phyloP scores from a whole-genome alignment of 2,797 vertebrate genomes.

The Urophycis tenuis region DNA sequence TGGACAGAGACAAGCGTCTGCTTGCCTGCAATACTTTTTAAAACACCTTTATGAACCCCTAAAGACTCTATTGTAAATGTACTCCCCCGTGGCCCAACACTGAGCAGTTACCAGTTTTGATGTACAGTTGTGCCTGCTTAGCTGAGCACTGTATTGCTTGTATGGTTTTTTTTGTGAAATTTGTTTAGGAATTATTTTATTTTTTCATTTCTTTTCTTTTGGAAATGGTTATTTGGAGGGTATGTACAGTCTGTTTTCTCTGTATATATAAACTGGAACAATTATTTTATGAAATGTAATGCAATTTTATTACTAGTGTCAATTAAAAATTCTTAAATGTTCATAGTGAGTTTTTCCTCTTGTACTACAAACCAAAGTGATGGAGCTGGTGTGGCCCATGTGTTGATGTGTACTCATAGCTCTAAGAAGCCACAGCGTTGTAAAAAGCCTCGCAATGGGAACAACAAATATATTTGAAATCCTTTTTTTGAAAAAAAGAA shows the following conservation, averaged over 20 bases:
- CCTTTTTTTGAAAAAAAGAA: slow-evolving; percentile 59
- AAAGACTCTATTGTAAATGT: slow-evolving; percentile 88
- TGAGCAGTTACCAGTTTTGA: slow-evolving; percentile 91
- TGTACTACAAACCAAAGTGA: slow-evolving; percentile 63
- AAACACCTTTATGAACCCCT: slow-evolving; percentile 79
- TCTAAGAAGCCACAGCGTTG: slow-evolving; percentile 52
- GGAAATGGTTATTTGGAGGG: slow-evolving; percentile 81
- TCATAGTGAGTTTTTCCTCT: slow-evolving; percentile 72
- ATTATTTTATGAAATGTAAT: slow-evolving; percentile 99
- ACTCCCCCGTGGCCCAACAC: slow-evolving; percentile 79
- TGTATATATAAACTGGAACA: slow-evolving; percentile 99
- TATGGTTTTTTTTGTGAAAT: slow-evolving; percentile 93
- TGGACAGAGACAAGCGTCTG: slow-evolving; percentile 79
- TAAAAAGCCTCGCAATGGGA: slow-evolving; percentile 50
- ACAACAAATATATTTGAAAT: slow-evolving; percentile 52
- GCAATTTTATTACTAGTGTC: slow-evolving; percentile 99
- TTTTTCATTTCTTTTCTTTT: slow-evolving; percentile 60
- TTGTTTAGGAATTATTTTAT: slow-evolving; percentile 68
- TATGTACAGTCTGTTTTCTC: slow-evolving; percentile 99
- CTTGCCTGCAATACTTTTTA: slow-evolving; percentile 96
- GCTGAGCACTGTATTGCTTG: slow-evolving; percentile 95
- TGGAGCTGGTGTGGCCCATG: slow-evolving; percentile 48
- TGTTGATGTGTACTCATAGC: slow-evolving; percentile 60
- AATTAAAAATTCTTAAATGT: slow-evolving; percentile 99
- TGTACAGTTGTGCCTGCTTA: slow-evolving; percentile 96